Percentiles rank a stretch among this genome's conserved stretches.
phyloP scores from a whole-genome alignment of 1,140 invertebrate genomes.

The Pomacea maculata region DNA sequence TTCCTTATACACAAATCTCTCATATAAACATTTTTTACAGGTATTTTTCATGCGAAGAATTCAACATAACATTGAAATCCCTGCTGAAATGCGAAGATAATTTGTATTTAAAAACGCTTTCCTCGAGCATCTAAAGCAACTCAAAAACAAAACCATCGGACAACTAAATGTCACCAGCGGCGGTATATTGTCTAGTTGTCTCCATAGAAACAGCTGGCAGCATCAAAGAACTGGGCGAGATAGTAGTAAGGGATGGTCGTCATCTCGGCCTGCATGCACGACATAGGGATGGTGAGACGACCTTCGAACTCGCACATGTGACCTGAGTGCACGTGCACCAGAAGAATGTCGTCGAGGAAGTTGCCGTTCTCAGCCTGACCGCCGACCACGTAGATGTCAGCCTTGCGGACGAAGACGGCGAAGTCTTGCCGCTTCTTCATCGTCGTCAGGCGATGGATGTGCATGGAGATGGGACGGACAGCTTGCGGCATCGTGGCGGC shows the following conservation, averaged over 20 bases:
- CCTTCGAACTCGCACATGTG: not conserved
- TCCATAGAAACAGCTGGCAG: conserved; percentile 16
- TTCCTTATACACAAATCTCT: too few species aligned
- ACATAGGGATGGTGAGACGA: conserved; percentile 18
- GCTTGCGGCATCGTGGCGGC: not conserved
- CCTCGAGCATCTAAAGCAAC: too few species aligned
- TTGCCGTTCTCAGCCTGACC: conserved; percentile 15
- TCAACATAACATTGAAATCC: too few species aligned
- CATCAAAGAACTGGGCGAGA: conserved; percentile 17
- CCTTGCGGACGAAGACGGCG: conserved; percentile 16
- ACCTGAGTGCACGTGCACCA: conserved; percentile 4
- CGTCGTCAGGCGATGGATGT: not conserved
- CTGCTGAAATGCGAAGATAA: too few species aligned
- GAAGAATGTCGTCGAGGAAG: conserved; percentile 21
- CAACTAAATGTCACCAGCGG: too few species aligned
- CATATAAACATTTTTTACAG: too few species aligned
- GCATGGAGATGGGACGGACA: not conserved
- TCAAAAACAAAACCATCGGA: too few species aligned
- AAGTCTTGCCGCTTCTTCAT: conserved; percentile 20
- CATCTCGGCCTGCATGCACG: conserved; percentile 12
- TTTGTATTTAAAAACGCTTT: too few species aligned
- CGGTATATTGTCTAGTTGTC: not conserved
- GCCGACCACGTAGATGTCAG: conserved; percentile 17
- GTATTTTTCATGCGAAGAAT: too few species aligned
- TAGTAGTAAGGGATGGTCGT: conserved; percentile 12